Percentiles rank a stretch among this genome's conserved stretches.
Evolutionary conservation across 2,113 vertebrate species (phyloP).

Genomic region (Pteropus alecto): DNA sequence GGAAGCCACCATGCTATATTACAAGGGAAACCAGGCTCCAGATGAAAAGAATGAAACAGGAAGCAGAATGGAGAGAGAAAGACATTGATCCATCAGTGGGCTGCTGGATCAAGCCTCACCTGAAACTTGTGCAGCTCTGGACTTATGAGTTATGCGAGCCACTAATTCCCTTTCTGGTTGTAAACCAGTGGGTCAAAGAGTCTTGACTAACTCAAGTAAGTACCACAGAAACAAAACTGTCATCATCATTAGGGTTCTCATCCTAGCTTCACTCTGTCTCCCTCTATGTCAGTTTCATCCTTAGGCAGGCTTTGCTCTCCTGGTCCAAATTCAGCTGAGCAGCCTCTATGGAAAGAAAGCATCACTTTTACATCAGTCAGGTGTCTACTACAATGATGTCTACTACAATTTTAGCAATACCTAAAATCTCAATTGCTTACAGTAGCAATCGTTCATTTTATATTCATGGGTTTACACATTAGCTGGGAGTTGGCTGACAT

Average conservation of each 20-base stretch:
- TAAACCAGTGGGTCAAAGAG: neutral
- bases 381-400: neutral
- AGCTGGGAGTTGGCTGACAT: neutral
- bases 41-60: neutral
- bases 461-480: accelerated
- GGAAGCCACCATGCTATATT: neutral
- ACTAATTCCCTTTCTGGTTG: neutral
- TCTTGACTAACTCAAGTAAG: neutral
- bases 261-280: neutral
- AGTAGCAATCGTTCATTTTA: neutral
- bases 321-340: neutral
- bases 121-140: neutral
- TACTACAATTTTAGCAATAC: neutral
- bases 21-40: neutral
- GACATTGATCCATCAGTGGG: neutral
- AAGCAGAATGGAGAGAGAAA: neutral
- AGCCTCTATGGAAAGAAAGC: neutral
- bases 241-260: too few species aligned
- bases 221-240: neutral
- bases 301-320: neutral
- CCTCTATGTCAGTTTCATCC: neutral
- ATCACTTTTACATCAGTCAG: neutral
- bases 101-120: neutral
- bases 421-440: accelerated
- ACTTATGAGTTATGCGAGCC: neutral